A percentile compares a stretch with the other conserved stretches of the same genome.
These are phyloP conservation scores for Sciurus niger DNA, from an alignment of 2,113 vertebrate species.

Conservation along the genomic window DNA sequence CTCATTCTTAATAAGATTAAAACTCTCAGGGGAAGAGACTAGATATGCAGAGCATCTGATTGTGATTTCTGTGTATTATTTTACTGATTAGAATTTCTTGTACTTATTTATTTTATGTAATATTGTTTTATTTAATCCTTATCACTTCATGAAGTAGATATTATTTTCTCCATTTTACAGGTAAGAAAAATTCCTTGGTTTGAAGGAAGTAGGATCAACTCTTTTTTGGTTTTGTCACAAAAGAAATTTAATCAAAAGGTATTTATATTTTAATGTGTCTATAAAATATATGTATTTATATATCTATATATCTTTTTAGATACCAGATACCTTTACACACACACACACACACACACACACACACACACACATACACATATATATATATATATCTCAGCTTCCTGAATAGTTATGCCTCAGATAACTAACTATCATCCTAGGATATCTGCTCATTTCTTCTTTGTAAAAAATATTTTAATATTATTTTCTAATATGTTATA, in stretches of 20 bases:
- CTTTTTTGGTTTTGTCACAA: slow-evolving; percentile 21
- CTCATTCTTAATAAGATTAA: background rate
- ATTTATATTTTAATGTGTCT: background rate
- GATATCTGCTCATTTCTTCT: background rate
- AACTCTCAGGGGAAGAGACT: background rate
- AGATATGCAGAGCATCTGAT: background rate
- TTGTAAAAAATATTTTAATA: slow-evolving; percentile 11
- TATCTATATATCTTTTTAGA: too few relatives aligned
- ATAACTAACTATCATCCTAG: background rate
- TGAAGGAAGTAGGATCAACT: background rate
- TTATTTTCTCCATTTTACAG: slow-evolving; percentile 8
- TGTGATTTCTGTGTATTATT: background rate
- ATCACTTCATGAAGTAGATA: background rate
- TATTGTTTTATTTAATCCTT: background rate
- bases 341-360: too few relatives aligned
- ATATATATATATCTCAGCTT: background rate
- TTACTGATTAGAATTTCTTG: background rate
- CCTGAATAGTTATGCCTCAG: background rate
- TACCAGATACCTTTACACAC: too few relatives aligned
- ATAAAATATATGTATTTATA: background rate
- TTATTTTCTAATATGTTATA: slow-evolving; percentile 2
- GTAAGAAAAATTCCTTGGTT: background rate
- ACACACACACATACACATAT: too few relatives aligned
- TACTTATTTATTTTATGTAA: background rate
- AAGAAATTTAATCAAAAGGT: background rate